Evolutionary conservation across 2,888 invertebrate genomes (phyloP).

Genomic region (Drosophila paracracens): DNA sequence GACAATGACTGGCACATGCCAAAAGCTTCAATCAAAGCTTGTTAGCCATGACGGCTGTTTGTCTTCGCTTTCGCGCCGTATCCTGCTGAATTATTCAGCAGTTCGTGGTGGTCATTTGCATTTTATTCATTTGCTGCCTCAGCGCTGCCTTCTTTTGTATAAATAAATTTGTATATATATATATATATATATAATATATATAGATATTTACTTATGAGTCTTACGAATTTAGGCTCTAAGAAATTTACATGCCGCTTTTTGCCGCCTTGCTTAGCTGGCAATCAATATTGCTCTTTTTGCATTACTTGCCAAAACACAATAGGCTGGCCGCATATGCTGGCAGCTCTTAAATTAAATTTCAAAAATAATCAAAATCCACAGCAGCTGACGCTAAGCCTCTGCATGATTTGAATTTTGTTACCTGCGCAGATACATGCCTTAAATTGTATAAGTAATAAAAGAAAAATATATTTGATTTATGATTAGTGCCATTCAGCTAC

Average conservation of each 20-base stretch:
- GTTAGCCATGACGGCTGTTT: conserved; percentile 62
- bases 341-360: conserved; percentile 38
- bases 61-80: conserved; percentile 48
- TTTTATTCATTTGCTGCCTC: conserved; percentile 56
- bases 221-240: conserved; percentile 29
- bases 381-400: conserved; percentile 13
- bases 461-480: not conserved
- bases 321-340: conserved; percentile 40
- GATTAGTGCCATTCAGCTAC: conserved; percentile 20
- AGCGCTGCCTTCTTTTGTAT: not conserved
- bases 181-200: conserved; percentile 6
- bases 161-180: not conserved
- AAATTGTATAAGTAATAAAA: conserved; percentile 35
- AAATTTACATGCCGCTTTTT: conserved; percentile 26
- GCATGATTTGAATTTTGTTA: not conserved
- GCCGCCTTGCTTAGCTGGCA: conserved; percentile 36
- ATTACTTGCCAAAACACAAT: conserved; percentile 21
- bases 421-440: conserved; percentile 24
- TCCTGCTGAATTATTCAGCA: conserved; percentile 76
- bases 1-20: conserved; percentile 65
- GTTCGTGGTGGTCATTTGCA: conserved; percentile 49
- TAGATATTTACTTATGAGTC: conserved; percentile 4
- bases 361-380: conserved; percentile 1
- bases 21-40: conserved; percentile 69
- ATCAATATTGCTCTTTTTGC: conserved; percentile 40